Evolutionary conservation across 2,797 vertebrate species (phyloP), one percentile per base, ranked within the genome.

Genomic region (Coluber constrictor): DNA sequence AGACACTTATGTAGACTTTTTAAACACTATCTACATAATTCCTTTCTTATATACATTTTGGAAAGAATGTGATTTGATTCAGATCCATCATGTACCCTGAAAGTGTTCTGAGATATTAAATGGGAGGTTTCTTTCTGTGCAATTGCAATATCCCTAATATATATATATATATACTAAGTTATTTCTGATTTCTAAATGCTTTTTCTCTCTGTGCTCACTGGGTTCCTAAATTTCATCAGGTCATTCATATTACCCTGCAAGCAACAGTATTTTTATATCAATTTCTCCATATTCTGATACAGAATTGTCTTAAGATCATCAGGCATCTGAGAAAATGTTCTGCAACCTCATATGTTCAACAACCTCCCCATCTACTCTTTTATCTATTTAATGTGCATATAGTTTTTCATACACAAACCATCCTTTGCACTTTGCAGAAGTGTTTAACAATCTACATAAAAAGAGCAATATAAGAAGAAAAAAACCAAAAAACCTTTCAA

Each of bases 1-100:
- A 47, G 18, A 47, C 20, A 43, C 6, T 32, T 74, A 18, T 2
- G 18, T 47, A 12, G 18, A 86, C 37, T 79, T 79, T 94, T 57
- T 90, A 92, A 90, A 55, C 93, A 93, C 74, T 89, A 94, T 95
- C 66, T 54, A 95, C 90, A 90, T 94, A 88, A 29, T 23, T 18
- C 87, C 2, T 0, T 93, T 95, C 89, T 56, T 20, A 55, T 6
- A 88, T 54, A 32, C 70, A 43, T 91, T 63, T n/a, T 54, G 92
- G 25, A 88, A 93, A 56, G 94, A 29, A 91, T 87, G 55, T 54
- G 74, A 23, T 66, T 63, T 66, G 47, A 32, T 47, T 55, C 89
- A 90, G 29, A 32, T 66, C 89, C 29, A 90, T 55, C 89, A 54
- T 70, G 3, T 20, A 5, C 47, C 54, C 18, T 8, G 10, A 60